Conservation (phyloP, 2,113 vertebrate genomes). For the Mystacornis crossleyi region DNA sequence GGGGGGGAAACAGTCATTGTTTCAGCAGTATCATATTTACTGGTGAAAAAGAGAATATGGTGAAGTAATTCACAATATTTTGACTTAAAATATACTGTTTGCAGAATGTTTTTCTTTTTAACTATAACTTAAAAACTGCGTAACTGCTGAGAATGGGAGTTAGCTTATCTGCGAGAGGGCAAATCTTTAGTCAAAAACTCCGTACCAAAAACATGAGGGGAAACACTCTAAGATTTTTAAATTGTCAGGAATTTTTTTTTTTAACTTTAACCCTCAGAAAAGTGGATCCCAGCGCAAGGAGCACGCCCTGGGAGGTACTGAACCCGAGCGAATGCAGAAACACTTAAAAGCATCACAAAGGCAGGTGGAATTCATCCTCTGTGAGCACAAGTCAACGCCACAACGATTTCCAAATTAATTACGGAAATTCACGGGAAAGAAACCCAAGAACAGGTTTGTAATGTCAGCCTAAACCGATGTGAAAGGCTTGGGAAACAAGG, state of each 20-base stretch:
- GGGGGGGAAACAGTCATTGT: neutral
- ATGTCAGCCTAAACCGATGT: neutral
- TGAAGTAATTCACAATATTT: neutral
- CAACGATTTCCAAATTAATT: neutral
- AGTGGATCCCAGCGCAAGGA: fast-evolving
- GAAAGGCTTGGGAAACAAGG: neutral
- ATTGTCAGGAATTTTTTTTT: neutral
- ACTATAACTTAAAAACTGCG: neutral
- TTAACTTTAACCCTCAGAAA: neutral
- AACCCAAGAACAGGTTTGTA: neutral
- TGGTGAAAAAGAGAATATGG: neutral
- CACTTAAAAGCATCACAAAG: neutral
- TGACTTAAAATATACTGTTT: neutral
- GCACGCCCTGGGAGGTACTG: neutral
- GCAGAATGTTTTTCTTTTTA: neutral
- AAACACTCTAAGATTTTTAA: neutral
- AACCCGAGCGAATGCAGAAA: neutral
- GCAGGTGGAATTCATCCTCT: neutral
- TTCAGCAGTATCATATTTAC: neutral
- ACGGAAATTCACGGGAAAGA: fast-evolving
- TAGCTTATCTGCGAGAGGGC: neutral
- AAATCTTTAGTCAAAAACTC: neutral
- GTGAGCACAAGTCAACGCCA: neutral
- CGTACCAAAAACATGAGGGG: fast-evolving
- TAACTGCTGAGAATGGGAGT: neutral